These are phyloP conservation scores for Rotaria socialis DNA, from an alignment of 2,888 invertebrate genomes.

Conservation along the genomic window DNA sequence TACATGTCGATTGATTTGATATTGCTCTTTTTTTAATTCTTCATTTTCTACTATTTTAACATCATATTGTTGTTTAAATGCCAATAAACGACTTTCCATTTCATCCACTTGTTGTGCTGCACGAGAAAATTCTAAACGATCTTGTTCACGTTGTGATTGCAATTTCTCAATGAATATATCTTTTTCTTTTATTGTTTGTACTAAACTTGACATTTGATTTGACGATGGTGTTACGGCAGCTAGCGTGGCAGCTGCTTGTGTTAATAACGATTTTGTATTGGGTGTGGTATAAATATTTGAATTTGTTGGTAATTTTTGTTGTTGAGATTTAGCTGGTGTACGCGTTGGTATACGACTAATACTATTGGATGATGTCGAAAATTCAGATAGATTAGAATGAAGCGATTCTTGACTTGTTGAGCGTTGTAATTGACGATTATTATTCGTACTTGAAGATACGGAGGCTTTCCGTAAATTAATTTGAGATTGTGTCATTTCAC, in stretches of 20 bases:
- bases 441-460: neutral
- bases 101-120: conserved; percentile 35
- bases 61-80: conserved; percentile 21
- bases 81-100: conserved; percentile 10
- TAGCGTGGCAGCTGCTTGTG: conserved; percentile 30
- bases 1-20: neutral
- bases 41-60: neutral
- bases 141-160: conserved; percentile 28
- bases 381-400: conserved; percentile 20
- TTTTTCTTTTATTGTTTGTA: conserved; percentile 30
- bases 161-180: conserved; percentile 21
- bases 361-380: conserved; percentile 20
- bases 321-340: neutral
- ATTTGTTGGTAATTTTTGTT: neutral
- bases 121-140: conserved; percentile 36
- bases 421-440: neutral
- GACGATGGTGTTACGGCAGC: conserved; percentile 1
- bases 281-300: neutral
- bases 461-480: neutral
- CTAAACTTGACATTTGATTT: neutral
- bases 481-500: neutral
- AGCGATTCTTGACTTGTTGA: conserved; percentile 32
- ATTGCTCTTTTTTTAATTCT: conserved; percentile 22
- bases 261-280: conserved; percentile 26
- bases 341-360: conserved; percentile 16